Conservation (phyloP, 2,888 invertebrate species). For the Caenorhabditis virilis region DNA sequence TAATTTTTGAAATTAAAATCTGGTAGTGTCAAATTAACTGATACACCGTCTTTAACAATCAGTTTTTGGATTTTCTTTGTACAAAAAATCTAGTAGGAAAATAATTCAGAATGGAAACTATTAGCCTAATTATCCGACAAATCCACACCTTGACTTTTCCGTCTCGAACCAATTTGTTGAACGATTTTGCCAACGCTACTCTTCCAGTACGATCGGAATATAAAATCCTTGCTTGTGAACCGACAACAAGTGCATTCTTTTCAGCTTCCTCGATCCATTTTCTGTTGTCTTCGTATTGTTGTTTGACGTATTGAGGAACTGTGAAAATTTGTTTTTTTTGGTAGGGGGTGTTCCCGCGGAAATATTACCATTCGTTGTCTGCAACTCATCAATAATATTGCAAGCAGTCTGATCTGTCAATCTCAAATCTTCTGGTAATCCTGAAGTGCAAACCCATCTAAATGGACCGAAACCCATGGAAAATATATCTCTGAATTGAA, state of each 20-base stretch:
- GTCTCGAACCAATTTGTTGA: slow-evolving; percentile 72
- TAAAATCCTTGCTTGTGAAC: slow-evolving; percentile 73
- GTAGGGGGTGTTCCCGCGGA: not conserved
- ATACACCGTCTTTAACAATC: too few species aligned
- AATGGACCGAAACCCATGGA: slow-evolving; percentile 77
- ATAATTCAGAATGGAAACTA: not conserved
- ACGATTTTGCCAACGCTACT: slow-evolving; percentile 72
- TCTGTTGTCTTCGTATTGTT: slow-evolving; percentile 74
- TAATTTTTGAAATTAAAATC: too few species aligned
- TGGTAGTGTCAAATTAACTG: too few species aligned
- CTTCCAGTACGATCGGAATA: slow-evolving; percentile 75
- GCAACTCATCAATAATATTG: slow-evolving; percentile 71
- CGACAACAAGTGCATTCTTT: slow-evolving; percentile 72
- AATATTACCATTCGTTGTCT: slow-evolving; percentile 39
- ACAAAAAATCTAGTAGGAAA: too few species aligned
- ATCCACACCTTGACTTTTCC: slow-evolving; percentile 50
- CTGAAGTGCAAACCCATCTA: slow-evolving; percentile 75
- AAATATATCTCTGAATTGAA: slow-evolving; percentile 73
- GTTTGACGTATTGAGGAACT: slow-evolving; percentile 71
- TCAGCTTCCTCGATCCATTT: slow-evolving; percentile 74
- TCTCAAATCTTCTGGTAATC: slow-evolving; percentile 71
- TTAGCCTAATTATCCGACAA: too few species aligned
- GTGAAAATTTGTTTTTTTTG: slow-evolving; percentile 4
- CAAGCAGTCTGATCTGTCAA: slow-evolving; percentile 73
- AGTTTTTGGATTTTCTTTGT: too few species aligned